Evolutionary conservation across 1,140 invertebrate genomes (phyloP).

Genomic region (Trypoxylus dichotomus): DNA sequence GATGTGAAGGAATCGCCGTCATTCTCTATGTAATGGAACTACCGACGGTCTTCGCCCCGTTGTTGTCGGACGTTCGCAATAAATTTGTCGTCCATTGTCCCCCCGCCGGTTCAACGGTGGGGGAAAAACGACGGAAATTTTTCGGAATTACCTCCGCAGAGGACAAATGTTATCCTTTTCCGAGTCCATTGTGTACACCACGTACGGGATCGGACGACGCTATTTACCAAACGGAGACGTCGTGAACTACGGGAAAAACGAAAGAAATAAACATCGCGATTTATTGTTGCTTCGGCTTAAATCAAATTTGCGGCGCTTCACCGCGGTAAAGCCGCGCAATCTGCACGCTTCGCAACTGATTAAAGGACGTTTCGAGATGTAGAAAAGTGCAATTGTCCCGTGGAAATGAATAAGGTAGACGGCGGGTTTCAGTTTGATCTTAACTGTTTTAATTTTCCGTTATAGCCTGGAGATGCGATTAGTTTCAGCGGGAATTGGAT

Average conservation of each 20-base stretch:
- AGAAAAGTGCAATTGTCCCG: not conserved
- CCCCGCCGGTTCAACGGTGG: not conserved
- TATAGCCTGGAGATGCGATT: not conserved
- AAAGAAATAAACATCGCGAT: not conserved
- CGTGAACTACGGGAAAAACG: not conserved
- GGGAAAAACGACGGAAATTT: not conserved
- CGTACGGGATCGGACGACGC: not conserved
- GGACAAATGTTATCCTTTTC: conserved; percentile 2
- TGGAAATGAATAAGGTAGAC: not conserved
- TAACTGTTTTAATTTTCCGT: not conserved
- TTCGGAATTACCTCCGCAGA: not conserved
- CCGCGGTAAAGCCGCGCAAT: not conserved
- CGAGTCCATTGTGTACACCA: not conserved
- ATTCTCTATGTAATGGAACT: not conserved
- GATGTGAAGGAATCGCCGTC: not conserved
- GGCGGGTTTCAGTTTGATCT: not conserved
- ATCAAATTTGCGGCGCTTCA: not conserved
- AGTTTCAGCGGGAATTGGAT: not conserved
- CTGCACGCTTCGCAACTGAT: not conserved
- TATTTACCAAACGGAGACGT: not conserved
- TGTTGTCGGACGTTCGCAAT: not conserved
- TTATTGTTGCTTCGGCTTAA: not conserved
- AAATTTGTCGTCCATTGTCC: not conserved
- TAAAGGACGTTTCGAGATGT: not conserved
- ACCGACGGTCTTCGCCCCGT: not conserved